Conservation (phyloP, 2,888 invertebrate genomes). For the Heteropelma amictum region DNA sequence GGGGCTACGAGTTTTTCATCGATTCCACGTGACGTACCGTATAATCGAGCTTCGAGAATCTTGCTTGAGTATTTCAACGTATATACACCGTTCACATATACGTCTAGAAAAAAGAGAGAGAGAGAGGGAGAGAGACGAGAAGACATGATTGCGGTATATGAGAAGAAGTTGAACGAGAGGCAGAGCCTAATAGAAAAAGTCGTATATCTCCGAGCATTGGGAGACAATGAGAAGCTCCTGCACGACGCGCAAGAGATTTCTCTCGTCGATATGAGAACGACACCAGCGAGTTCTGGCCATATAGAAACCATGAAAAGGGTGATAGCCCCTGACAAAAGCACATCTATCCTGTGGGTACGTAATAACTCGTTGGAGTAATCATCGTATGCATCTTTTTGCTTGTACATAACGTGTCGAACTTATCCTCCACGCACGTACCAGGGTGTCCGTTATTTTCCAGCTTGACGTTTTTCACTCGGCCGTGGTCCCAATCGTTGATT, state of each 20-base stretch:
- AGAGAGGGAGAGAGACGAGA: constrained; percentile 13
- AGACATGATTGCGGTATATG: constrained; percentile 43
- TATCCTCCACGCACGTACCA: not conserved
- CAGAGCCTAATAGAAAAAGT: constrained; percentile 43
- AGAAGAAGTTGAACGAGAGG: constrained; percentile 40
- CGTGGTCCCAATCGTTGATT: too few species aligned
- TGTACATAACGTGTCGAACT: not conserved
- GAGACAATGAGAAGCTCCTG: constrained; percentile 47
- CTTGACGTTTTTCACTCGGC: too few species aligned
- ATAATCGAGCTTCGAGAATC: constrained; percentile 12
- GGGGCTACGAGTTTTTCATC: constrained; percentile 7
- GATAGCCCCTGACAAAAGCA: constrained; percentile 48
- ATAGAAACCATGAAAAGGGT: constrained; percentile 27
- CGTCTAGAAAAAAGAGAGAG: not conserved
- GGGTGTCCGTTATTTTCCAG: too few species aligned
- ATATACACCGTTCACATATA: not conserved
- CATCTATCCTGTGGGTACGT: constrained; percentile 42
- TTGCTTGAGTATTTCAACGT: constrained; percentile 3
- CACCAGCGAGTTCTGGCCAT: not conserved
- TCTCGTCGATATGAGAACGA: constrained; percentile 41
- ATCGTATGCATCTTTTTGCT: constrained; percentile 62
- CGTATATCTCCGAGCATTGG: constrained; percentile 37
- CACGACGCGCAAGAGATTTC: constrained; percentile 37
- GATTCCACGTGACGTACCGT: constrained; percentile 17
- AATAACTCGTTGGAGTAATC: constrained; percentile 68